Conservation (phyloP, 1,140 invertebrate species). For the Halesus radiatus region DNA sequence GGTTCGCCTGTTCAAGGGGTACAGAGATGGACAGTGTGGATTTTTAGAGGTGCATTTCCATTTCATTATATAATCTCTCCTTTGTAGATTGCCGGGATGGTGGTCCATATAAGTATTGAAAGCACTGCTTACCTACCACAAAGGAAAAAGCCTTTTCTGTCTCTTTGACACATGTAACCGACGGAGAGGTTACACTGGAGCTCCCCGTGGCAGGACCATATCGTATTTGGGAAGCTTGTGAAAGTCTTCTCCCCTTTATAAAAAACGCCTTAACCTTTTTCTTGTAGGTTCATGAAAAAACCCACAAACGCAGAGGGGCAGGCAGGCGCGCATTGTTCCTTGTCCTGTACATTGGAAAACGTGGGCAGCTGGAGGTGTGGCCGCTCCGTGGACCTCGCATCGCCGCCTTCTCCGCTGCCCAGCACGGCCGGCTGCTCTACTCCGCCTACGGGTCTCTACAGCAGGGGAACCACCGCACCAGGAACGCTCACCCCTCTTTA, state of each 20-base stretch:
- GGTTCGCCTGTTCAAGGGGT: conserved; percentile 93
- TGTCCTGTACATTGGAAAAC: conserved; percentile 87
- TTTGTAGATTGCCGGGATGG: too few species aligned
- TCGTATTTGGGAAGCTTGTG: too few species aligned
- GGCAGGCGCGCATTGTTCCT: conserved; percentile 79
- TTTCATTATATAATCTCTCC: conserved; percentile 15
- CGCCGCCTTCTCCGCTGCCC: conserved; percentile 90
- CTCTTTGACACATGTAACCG: too few species aligned
- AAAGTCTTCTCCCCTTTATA: too few species aligned
- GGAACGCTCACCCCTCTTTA: conserved; percentile 68
- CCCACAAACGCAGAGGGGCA: conserved; percentile 61
- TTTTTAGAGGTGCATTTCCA: conserved; percentile 81
- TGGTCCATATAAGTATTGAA: too few species aligned
- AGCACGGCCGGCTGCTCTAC: conserved; percentile 84
- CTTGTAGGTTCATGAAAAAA: conserved; percentile 61
- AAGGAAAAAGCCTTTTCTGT: too few species aligned
- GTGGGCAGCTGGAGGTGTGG: conserved; percentile 91
- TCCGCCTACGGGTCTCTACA: conserved; percentile 61
- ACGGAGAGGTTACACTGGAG: too few species aligned
- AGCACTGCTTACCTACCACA: too few species aligned
- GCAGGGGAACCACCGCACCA: conserved; percentile 71
- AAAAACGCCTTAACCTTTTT: not conserved
- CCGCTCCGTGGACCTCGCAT: conserved; percentile 88
- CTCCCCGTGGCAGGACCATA: too few species aligned
- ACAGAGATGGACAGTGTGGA: conserved; percentile 92